Percentiles rank a stretch among this genome's conserved stretches.
Conservation (phyloP, 2,888 invertebrate genomes). For the Nomada goodeniana region DNA sequence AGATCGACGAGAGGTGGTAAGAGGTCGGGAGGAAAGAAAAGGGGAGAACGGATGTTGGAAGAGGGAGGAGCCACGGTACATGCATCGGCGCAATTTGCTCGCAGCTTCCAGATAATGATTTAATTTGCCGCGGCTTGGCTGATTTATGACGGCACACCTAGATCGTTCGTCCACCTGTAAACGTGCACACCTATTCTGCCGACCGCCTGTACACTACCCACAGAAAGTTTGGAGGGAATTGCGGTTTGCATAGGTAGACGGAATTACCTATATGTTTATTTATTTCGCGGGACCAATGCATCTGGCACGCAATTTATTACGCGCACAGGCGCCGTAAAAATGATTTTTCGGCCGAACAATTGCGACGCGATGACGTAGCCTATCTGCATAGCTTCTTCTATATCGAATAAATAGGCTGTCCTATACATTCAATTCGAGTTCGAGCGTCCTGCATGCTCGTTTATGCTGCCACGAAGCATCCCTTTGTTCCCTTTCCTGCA, state of each 20-base stretch:
- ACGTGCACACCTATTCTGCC: constrained; percentile 27
- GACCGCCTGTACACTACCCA: not conserved
- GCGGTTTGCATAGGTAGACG: too few species aligned
- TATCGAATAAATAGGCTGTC: too few species aligned
- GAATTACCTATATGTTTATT: too few species aligned
- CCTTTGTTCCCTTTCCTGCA: constrained; percentile 6
- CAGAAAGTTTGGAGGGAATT: too few species aligned
- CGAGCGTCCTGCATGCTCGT: not conserved
- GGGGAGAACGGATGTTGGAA: constrained; percentile 25
- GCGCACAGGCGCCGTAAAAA: too few species aligned
- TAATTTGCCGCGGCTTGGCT: constrained; percentile 78
- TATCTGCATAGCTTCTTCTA: too few species aligned
- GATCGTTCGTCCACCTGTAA: constrained; percentile 64
- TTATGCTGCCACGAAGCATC: not conserved
- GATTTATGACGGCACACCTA: constrained; percentile 79
- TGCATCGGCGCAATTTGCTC: constrained; percentile 79
- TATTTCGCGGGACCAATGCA: too few species aligned
- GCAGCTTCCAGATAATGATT: constrained; percentile 81
- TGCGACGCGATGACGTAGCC: too few species aligned
- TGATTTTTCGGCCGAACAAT: too few species aligned
- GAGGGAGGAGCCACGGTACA: constrained; percentile 59
- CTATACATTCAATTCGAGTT: constrained; percentile 8
- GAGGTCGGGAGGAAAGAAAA: constrained; percentile 29
- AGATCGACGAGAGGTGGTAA: constrained; percentile 1
- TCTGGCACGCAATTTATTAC: too few species aligned